Conservation (phyloP, 2,888 invertebrate genomes). For the Athripsodes cinereus region DNA sequence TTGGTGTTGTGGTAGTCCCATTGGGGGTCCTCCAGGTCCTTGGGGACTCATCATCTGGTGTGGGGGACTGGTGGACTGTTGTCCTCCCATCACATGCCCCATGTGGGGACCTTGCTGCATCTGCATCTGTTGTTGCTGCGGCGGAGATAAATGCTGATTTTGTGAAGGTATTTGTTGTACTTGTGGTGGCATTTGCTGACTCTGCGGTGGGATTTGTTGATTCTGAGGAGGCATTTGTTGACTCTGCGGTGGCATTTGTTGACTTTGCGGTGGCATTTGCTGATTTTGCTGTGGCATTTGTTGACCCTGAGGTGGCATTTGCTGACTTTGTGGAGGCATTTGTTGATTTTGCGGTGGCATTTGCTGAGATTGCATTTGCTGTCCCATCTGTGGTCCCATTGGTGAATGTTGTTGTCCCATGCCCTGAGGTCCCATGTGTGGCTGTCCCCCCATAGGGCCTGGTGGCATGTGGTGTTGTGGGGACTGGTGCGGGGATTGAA, state of each 20-base stretch:
- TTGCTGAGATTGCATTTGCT: constrained; percentile 41
- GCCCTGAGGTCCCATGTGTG: constrained; percentile 40
- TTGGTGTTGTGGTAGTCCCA: constrained; percentile 26
- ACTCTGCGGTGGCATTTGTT: constrained; percentile 42
- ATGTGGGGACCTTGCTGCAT: constrained; percentile 20
- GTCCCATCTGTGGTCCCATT: constrained; percentile 31
- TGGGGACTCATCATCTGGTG: constrained; percentile 44
- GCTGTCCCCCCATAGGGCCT: constrained; percentile 25
- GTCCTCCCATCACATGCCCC: constrained; percentile 15
- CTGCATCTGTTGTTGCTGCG: constrained; percentile 33
- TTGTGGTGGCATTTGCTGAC: constrained; percentile 35
- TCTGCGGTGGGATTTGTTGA: constrained; percentile 41
- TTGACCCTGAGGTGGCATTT: constrained; percentile 44
- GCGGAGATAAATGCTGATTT: constrained; percentile 34
- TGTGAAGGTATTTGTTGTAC: constrained; percentile 41
- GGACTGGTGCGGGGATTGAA: constrained; percentile 26
- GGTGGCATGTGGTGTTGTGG: constrained; percentile 28
- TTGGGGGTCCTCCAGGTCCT: constrained; percentile 35
- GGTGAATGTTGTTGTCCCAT: constrained; percentile 29
- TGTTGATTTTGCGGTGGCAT: constrained; percentile 44
- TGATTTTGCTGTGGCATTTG: constrained; percentile 44
- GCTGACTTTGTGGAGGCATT: constrained; percentile 35
- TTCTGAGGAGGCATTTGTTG: constrained; percentile 36
- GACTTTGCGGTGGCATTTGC: constrained; percentile 45
- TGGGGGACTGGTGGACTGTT: constrained; percentile 28